phyloP scores from a whole-genome alignment of 53 echinoderm and acorn worm species.

The Apostichopus leukothele region DNA sequence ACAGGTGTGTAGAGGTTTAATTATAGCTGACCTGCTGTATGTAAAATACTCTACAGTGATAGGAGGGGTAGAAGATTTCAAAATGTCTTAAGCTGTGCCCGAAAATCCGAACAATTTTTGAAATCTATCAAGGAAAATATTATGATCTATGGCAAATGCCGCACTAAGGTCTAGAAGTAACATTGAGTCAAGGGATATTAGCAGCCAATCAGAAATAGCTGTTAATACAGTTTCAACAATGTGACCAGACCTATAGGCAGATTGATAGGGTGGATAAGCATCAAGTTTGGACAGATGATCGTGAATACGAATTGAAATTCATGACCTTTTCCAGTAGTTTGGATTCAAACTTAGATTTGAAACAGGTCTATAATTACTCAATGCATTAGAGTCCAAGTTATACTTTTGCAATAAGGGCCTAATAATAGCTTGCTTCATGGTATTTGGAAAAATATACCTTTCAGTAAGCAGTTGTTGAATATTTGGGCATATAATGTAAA shows the following conservation, averaged over 20 bases:
- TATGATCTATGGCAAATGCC: neutral
- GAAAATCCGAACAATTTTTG: neutral
- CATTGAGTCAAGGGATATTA: slow-evolving; percentile 1
- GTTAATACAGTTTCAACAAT: neutral
- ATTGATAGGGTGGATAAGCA: slow-evolving; percentile 14
- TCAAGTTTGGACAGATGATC: neutral
- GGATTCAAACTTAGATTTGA: neutral
- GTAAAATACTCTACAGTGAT: too few relatives aligned
- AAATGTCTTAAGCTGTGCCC: neutral
- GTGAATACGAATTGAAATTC: neutral
- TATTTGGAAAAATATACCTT: neutral
- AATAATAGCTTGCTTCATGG: slow-evolving; percentile 5
- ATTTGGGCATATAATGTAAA: neutral
- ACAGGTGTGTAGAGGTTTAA: too few relatives aligned
- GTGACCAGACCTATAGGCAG: slow-evolving; percentile 9
- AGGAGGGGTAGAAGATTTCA: too few relatives aligned
- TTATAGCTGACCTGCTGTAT: too few relatives aligned
- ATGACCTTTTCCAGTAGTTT: neutral
- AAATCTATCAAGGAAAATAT: slow-evolving; percentile 15
- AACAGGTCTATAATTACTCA: slow-evolving; percentile 2
- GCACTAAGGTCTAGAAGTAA: neutral
- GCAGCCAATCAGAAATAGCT: neutral
- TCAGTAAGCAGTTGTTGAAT: neutral
- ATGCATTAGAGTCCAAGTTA: neutral
- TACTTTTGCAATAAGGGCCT: slow-evolving; percentile 19